Percentiles rank a stretch among this genome's conserved stretches.
Evolutionary conservation across 2,113 vertebrate species (phyloP).

Genomic region (Elanus axillaris): DNA sequence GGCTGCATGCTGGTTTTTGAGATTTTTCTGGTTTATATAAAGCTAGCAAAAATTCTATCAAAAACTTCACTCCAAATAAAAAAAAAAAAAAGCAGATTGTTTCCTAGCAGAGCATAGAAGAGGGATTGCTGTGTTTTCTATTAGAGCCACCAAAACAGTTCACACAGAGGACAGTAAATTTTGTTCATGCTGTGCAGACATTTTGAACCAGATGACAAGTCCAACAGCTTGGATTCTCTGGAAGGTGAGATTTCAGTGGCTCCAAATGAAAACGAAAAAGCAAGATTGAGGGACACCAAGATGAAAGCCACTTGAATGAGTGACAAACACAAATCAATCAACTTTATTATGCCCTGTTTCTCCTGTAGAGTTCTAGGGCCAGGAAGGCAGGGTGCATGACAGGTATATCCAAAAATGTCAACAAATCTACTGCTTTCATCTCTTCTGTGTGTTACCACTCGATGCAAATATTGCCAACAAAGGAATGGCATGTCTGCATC

Average conservation of each 20-base stretch:
- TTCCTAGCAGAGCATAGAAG: slow-evolving; percentile 59
- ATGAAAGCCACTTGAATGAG: slow-evolving; percentile 55
- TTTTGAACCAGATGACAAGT: slow-evolving; percentile 68
- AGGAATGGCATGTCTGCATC: slow-evolving; percentile 30
- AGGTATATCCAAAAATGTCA: slow-evolving; percentile 26
- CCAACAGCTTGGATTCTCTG: slow-evolving; percentile 43
- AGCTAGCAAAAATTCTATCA: slow-evolving; percentile 48
- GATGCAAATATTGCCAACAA: background rate
- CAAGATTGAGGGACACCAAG: slow-evolving; percentile 48
- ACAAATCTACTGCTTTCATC: slow-evolving; percentile 33
- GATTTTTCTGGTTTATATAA: slow-evolving; percentile 24
- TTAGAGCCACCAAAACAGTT: slow-evolving; percentile 58
- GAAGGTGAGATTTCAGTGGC: slow-evolving; percentile 59
- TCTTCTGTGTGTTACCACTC: background rate
- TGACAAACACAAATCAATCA: slow-evolving; percentile 70
- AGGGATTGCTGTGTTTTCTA: slow-evolving; percentile 53
- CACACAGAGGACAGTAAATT: slow-evolving; percentile 58
- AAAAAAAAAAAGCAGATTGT: slow-evolving; percentile 9
- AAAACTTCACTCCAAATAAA: background rate
- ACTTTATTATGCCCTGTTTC: slow-evolving; percentile 44
- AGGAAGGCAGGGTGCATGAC: slow-evolving; percentile 31
- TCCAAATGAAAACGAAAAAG: slow-evolving; percentile 60
- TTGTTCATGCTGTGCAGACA: slow-evolving; percentile 58
- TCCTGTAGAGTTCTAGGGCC: slow-evolving; percentile 5
- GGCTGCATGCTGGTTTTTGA: slow-evolving; percentile 8